Evolutionary conservation across 2,113 vertebrate genomes (phyloP).

Genomic region (Perognathus longimembris): DNA sequence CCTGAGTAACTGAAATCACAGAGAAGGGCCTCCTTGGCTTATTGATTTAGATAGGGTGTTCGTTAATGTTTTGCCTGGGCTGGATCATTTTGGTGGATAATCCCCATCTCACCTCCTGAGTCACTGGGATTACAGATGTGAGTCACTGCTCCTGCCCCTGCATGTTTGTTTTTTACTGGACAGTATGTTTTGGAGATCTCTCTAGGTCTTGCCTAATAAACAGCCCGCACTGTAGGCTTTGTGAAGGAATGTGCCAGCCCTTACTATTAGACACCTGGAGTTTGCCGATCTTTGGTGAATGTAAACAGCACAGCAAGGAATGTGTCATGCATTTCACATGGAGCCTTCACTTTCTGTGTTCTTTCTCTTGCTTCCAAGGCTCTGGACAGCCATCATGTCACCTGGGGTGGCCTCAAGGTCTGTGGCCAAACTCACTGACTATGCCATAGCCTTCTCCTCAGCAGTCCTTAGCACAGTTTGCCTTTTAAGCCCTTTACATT

Average conservation of each 20-base stretch:
- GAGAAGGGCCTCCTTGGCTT: too few species aligned
- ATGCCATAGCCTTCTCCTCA: too few species aligned
- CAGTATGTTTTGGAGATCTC: neutral
- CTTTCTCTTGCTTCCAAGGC: neutral
- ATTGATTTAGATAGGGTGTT: too few species aligned
- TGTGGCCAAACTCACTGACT: neutral
- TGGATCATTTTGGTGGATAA: too few species aligned
- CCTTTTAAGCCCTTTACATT: too few species aligned
- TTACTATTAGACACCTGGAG: neutral
- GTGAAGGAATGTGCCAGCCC: neutral
- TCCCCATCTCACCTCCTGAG: too few species aligned
- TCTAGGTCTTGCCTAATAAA: neutral
- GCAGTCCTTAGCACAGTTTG: too few species aligned
- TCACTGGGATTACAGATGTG: too few species aligned
- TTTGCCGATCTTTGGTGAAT: neutral
- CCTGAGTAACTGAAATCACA: too few species aligned
- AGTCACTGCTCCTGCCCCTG: too few species aligned
- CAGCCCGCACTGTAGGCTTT: neutral
- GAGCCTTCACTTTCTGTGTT: neutral
- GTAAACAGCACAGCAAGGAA: neutral
- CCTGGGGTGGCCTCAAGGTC: neutral
- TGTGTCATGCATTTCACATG: neutral
- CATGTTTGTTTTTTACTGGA: neutral
- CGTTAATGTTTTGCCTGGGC: too few species aligned
- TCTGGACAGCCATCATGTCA: fast-evolving